These are phyloP conservation scores for Apamea sordens DNA, from an alignment of 2,888 invertebrate species.

Conservation along the genomic window DNA sequence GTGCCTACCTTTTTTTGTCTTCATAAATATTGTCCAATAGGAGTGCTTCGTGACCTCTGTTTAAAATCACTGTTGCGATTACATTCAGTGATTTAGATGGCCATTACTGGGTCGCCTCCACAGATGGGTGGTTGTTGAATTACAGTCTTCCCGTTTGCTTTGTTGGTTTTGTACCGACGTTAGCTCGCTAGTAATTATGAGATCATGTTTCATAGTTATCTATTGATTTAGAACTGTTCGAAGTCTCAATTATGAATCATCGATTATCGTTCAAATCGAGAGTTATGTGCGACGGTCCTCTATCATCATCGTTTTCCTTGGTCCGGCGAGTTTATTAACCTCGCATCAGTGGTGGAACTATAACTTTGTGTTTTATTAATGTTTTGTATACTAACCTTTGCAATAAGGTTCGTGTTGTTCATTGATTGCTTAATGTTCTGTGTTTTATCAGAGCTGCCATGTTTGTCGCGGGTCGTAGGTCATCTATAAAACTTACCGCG, in stretches of 20 bases:
- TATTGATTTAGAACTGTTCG: slow-evolving; percentile 86
- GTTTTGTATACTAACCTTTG: slow-evolving; percentile 69
- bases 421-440: slow-evolving; percentile 60
- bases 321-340: slow-evolving; percentile 77
- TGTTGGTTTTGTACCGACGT: slow-evolving; percentile 85
- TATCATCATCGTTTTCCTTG: slow-evolving; percentile 79
- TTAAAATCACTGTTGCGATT: slow-evolving; percentile 87
- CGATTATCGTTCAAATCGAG: slow-evolving; percentile 81
- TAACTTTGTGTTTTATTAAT: slow-evolving; percentile 70
- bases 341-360: slow-evolving; percentile 70
- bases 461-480: slow-evolving; percentile 58
- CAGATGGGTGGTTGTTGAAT: slow-evolving; percentile 86
- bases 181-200: slow-evolving; percentile 85
- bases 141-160: slow-evolving; percentile 85
- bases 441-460: slow-evolving; percentile 63
- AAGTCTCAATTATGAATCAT: slow-evolving; percentile 88
- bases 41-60: slow-evolving; percentile 87
- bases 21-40: slow-evolving; percentile 83
- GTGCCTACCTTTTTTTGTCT: slow-evolving; percentile 80
- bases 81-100: slow-evolving; percentile 86
- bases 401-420: slow-evolving; percentile 63
- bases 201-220: slow-evolving; percentile 88
- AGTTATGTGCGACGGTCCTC: slow-evolving; percentile 83
- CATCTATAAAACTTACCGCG: slow-evolving; percentile 51
- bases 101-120: slow-evolving; percentile 85